Percentiles rank a stretch among this genome's conserved stretches.
phyloP scores from a whole-genome alignment of 2,113 vertebrate genomes.

The Dromiciops gliroides region DNA sequence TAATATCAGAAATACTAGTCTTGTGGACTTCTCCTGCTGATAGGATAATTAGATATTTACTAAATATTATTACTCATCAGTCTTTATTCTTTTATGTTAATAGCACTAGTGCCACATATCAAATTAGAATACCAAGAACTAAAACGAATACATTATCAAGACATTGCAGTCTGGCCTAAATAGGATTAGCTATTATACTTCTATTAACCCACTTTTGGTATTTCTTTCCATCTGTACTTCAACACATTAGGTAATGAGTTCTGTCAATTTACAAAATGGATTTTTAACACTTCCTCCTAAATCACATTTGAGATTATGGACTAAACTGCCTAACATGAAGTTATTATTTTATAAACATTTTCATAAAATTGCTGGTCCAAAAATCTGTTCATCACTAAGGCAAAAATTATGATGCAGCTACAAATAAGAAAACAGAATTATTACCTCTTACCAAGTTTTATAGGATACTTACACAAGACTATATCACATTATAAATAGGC shows the following conservation, averaged over 20 bases:
- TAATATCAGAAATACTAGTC: not conserved
- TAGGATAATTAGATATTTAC: constrained; percentile 31
- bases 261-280: constrained; percentile 63
- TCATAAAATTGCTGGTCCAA: constrained; percentile 67
- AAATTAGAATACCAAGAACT: constrained; percentile 54
- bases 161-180: constrained; percentile 38
- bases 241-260: constrained; percentile 70
- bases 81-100: constrained; percentile 51
- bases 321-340: constrained; percentile 33
- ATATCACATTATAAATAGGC: constrained; percentile 47
- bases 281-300: constrained; percentile 70
- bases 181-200: constrained; percentile 59
- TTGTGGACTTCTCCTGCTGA: constrained; percentile 20
- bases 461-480: constrained; percentile 47
- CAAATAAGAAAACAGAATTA: constrained; percentile 65
- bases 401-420: constrained; percentile 54
- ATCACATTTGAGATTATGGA: constrained; percentile 62
- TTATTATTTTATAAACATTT: constrained; percentile 70
- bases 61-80: constrained; percentile 56
- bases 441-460: constrained; percentile 60
- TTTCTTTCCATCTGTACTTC: constrained; percentile 64
- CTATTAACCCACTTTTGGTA: constrained; percentile 37
- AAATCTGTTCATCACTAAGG: constrained; percentile 52
- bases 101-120: not conserved
- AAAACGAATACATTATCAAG: constrained; percentile 44